Base-by-base conservation (phyloP, 2,888 invertebrate genomes). In the Hecatera dysodea region DNA sequence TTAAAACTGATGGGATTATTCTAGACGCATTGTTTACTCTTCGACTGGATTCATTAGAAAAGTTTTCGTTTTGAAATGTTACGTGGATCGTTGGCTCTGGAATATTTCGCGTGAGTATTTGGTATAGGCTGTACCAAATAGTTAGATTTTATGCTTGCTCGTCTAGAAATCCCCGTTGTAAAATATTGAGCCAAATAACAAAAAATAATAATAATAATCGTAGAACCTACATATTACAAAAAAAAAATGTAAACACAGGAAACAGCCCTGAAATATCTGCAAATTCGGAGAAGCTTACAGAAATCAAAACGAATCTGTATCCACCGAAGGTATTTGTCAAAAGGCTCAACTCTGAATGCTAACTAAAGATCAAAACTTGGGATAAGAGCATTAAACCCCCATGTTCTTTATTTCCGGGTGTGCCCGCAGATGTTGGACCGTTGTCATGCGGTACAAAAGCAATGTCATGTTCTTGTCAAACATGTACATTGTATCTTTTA, bases 381-480 rank as follows among this genome's bases (percentile, higher is more conserved):
- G 75, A 83, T 83, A 76, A 70, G 66, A 72, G 73, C 74, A 71
- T 81, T 75, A 68, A 80, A 33, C 84, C 82, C 82, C 75, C 82
- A 85, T 83, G 60, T 65, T 78, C 83, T 83, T 76, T 85, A 77
- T 78, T 79, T 79, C 74, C 77, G 69, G 72, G 67, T 75, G 39
- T 65, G 60, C 77, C 82, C 78, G 78, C 73, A 80, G 73, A 75
- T 57, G 84, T 85, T 78, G 52, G 77, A 86, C 86, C 86, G 82
- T 77, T 82, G 81, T 86, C 85, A 81, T 78, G 36, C 29, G 36
- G 72, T 73, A 83, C 80, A 82, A 81, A 76, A 77, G 76, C 67
- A 67, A 77, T 69, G 78, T 86, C 83, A 82, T 81, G 78, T 82
- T 78, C 80, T 75, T 74, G 73, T 75, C 76, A 82, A 82, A 84